phyloP scores from a whole-genome alignment of 2,113 vertebrate species.

The Phodopus roborovskii region DNA sequence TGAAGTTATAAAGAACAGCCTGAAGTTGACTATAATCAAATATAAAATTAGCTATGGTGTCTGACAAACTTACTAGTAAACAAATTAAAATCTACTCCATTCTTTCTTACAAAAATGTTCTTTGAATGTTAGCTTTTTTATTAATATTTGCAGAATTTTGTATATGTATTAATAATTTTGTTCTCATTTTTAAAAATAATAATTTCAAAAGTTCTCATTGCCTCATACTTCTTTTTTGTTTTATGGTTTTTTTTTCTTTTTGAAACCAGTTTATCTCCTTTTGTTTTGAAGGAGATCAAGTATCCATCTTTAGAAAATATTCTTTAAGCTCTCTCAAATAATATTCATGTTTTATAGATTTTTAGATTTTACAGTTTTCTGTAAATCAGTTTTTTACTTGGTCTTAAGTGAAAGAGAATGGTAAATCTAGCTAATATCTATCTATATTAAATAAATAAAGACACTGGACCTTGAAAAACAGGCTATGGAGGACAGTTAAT shows the following conservation, averaged over 20 bases:
- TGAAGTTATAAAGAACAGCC: background rate
- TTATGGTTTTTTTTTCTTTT: background rate
- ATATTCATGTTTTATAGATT: background rate
- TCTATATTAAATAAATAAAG: background rate
- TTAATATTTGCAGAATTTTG: background rate
- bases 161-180: background rate
- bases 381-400: background rate
- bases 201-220: background rate
- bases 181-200: background rate
- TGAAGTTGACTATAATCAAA: background rate
- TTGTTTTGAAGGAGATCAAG: background rate
- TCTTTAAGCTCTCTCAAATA: background rate
- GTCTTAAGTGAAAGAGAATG: background rate
- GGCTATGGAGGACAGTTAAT: background rate
- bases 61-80: background rate
- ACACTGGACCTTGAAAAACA: rapidly evolving
- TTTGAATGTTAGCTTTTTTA: background rate
- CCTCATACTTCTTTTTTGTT: background rate
- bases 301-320: background rate
- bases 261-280: background rate
- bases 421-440: background rate
- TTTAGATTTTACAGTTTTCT: background rate
- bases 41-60: background rate
- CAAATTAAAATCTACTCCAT: too few relatives aligned
- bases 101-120: background rate